Percentiles rank a stretch among this genome's conserved stretches.
These are phyloP conservation scores for Steromphala cineraria DNA, from an alignment of 2,888 invertebrate species.

Conservation along the genomic window DNA sequence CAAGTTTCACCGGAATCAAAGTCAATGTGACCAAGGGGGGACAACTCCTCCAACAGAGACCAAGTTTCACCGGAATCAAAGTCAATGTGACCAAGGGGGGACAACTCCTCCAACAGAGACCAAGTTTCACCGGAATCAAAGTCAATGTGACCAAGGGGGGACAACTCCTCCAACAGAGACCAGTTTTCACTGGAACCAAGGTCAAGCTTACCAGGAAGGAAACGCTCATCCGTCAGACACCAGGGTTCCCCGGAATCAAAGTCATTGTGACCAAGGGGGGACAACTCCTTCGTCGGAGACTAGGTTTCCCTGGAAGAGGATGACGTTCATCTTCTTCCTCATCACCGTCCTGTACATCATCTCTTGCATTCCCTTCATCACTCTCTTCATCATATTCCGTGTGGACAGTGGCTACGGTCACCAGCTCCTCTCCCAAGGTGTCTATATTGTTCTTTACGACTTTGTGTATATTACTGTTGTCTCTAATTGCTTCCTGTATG, in stretches of 20 bases:
- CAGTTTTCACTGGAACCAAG: not conserved
- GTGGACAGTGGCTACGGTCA: not conserved
- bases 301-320: not conserved
- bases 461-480: not conserved
- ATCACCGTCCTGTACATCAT: not conserved
- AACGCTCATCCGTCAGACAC: no score
- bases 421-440: not conserved
- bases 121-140: not conserved
- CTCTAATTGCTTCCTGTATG: conserved; percentile 1
- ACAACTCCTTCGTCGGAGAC: not conserved
- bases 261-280: no score
- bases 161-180: not conserved
- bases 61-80: not conserved
- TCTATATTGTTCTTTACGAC: not conserved
- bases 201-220: no score
- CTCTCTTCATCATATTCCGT: not conserved
- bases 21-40: no score
- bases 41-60: not conserved
- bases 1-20: not conserved
- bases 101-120: not conserved
- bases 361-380: not conserved
- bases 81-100: no score
- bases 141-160: no score
- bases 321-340: not conserved
- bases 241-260: no score